These are phyloP conservation scores for Drosophila jambulina DNA, from an alignment of 1,140 invertebrate genomes.

Conservation along the genomic window DNA sequence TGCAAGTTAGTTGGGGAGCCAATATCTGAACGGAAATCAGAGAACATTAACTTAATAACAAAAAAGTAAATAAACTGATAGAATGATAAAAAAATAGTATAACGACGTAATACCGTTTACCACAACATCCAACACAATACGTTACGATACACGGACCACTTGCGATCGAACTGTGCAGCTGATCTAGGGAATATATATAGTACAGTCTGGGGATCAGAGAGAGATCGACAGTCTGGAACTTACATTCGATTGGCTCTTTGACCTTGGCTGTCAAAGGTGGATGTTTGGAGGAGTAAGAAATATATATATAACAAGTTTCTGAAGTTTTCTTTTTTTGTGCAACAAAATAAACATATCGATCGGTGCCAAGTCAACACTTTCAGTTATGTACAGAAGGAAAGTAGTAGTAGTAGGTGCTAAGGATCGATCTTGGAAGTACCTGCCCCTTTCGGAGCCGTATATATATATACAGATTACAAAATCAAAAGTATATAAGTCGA, in stretches of 20 bases:
- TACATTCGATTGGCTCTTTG: constrained; percentile 25
- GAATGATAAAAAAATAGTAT: constrained; percentile 33
- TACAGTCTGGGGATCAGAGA: constrained; percentile 17
- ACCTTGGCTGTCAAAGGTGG: constrained; percentile 34
- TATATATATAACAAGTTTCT: constrained; percentile 32
- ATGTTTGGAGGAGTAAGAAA: constrained; percentile 30
- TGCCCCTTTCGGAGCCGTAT: constrained; percentile 20
- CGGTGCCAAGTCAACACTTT: constrained; percentile 41
- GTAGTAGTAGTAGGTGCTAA: constrained; percentile 26
- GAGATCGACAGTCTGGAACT: constrained; percentile 28
- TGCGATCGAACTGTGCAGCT: constrained; percentile 35
- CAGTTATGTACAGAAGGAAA: constrained; percentile 45
- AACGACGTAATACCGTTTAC: constrained; percentile 12
- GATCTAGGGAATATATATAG: constrained; percentile 30
- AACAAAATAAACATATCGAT: constrained; percentile 50
- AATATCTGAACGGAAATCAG: constrained; percentile 63
- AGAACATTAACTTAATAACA: constrained; percentile 22
- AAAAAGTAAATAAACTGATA: constrained; percentile 6
- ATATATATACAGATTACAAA: constrained; percentile 24
- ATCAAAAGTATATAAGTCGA: constrained; percentile 45
- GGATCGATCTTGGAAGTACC: constrained; percentile 47
- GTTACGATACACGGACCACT: constrained; percentile 44
- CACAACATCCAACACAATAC: constrained; percentile 53
- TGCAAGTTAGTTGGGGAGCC: constrained; percentile 76
- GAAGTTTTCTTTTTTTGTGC: constrained; percentile 36